phyloP scores from a whole-genome alignment of 2,113 vertebrate species.

The Silurus asotus region DNA sequence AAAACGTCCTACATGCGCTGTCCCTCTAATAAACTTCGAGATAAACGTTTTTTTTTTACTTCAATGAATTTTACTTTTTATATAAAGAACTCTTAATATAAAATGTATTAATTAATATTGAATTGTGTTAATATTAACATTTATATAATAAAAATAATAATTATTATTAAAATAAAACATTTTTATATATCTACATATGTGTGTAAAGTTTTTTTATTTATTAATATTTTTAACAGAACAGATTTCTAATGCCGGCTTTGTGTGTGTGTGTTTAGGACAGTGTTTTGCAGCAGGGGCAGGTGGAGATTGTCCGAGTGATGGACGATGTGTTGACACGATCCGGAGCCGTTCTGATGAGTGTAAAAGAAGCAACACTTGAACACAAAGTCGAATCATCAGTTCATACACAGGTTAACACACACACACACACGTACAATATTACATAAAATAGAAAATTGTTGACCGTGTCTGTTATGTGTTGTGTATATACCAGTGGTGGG shows the following conservation, averaged over 20 bases:
- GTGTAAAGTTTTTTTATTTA: neutral
- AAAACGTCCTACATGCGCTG: too few relatives aligned
- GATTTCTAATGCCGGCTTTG: neutral
- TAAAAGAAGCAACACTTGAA: conserved; percentile 56
- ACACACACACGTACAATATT: neutral
- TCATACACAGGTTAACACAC: conserved; percentile 53
- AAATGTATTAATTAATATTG: too few relatives aligned
- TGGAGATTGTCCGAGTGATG: conserved; percentile 61
- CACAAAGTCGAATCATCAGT: conserved; percentile 50
- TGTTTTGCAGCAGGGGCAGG: conserved; percentile 54
- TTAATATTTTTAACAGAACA: neutral
- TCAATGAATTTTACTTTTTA: too few relatives aligned
- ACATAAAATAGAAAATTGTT: neutral
- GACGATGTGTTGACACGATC: conserved; percentile 59
- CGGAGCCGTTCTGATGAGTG: conserved; percentile 62
- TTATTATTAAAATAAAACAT: neutral
- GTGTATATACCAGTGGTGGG: neutral
- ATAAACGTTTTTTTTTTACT: too few relatives aligned
- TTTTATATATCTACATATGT: neutral
- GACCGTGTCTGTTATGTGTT: neutral
- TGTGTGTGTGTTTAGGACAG: conserved; percentile 47
- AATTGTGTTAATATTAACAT: too few relatives aligned
- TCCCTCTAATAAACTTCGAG: too few relatives aligned
- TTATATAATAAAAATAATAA: neutral
- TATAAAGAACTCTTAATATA: too few relatives aligned